phyloP scores from a whole-genome alignment of 2,113 vertebrate species.

The Tonatia bakeri region DNA sequence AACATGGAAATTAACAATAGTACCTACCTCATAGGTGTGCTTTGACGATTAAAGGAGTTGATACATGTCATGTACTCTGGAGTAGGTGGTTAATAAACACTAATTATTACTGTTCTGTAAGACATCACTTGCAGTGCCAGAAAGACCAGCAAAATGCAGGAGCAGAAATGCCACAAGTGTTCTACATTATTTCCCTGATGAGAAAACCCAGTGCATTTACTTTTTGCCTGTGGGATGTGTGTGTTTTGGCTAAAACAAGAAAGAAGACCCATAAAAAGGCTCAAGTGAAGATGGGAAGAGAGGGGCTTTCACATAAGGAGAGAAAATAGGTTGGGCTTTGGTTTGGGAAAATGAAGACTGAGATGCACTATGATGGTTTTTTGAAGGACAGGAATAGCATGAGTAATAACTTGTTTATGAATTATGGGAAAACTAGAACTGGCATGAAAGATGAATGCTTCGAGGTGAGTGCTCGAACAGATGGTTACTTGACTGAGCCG shows the following conservation, averaged over 20 bases:
- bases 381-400: constrained; percentile 30
- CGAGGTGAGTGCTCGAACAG: constrained; percentile 49
- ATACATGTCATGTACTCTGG: neutral
- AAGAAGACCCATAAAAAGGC: constrained; percentile 3
- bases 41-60: neutral
- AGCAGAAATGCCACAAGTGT: neutral
- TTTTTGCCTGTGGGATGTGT: neutral
- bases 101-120: neutral
- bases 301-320: constrained; percentile 20
- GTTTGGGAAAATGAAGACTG: neutral
- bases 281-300: neutral
- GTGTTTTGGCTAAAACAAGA: constrained; percentile 12
- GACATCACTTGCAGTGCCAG: neutral
- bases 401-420: constrained; percentile 50
- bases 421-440: constrained; percentile 26
- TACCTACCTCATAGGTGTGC: neutral
- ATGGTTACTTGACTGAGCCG: neutral
- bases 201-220: neutral
- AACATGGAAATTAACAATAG: neutral
- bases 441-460: neutral
- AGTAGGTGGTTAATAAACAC: neutral
- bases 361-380: constrained; percentile 15
- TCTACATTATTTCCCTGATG: neutral
- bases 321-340: neutral
- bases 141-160: neutral